These are phyloP conservation scores for Nesometra sesokonis DNA, from an alignment of 35 echinoderm and acorn worm genomes.

Conservation along the genomic window DNA sequence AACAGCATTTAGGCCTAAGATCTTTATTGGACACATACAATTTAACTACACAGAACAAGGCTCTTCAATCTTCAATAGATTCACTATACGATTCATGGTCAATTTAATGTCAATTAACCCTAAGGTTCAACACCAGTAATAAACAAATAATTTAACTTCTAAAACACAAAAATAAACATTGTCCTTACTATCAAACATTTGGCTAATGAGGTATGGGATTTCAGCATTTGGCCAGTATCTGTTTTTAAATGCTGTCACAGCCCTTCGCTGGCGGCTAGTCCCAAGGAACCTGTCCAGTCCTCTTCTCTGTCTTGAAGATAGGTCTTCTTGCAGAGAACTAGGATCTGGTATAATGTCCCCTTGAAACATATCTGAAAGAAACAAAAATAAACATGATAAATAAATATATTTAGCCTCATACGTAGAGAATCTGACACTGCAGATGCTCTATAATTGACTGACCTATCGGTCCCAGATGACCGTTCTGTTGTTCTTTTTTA, in stretches of 20 bases:
- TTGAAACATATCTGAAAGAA: slow-evolving; percentile 13
- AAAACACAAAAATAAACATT: background rate
- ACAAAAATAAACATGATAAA: background rate
- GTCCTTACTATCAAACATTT: slow-evolving; percentile 40
- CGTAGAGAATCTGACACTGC: too few species aligned
- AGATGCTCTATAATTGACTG: too few species aligned
- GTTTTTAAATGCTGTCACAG: slow-evolving; percentile 8
- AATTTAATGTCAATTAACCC: background rate
- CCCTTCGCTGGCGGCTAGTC: slow-evolving; percentile 5
- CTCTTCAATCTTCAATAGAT: too few species aligned
- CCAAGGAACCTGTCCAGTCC: background rate
- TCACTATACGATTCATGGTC: background rate
- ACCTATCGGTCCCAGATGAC: too few species aligned
- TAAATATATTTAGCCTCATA: too few species aligned
- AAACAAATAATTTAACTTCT: background rate
- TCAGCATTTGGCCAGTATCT: slow-evolving; percentile 24
- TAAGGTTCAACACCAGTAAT: background rate
- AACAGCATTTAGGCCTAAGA: too few species aligned
- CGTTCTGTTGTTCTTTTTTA: too few species aligned
- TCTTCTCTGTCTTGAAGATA: background rate
- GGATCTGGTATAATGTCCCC: slow-evolving; percentile 1
- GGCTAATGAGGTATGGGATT: slow-evolving; percentile 41
- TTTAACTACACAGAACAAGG: too few species aligned
- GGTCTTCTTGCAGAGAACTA: background rate
- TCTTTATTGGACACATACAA: too few species aligned